Evolutionary conservation across 2,888 invertebrate genomes (phyloP).

Genomic region (Hemistola chrysoprasaria): DNA sequence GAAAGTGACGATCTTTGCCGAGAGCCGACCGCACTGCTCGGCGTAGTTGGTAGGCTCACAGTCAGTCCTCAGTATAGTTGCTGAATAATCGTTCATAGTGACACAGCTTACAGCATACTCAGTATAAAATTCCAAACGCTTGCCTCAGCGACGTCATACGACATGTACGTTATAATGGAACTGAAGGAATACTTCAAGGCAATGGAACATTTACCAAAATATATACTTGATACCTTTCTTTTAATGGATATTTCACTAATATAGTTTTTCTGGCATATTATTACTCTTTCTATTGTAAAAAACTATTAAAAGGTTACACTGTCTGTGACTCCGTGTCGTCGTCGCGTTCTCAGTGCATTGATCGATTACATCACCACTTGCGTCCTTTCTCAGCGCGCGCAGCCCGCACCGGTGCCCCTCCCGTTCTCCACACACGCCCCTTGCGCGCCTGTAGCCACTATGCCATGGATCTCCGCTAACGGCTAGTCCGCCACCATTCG

Average conservation of each 20-base stretch:
- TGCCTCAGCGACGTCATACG: too few species aligned
- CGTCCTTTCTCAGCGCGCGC: conserved; percentile 81
- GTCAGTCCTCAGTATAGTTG: too few species aligned
- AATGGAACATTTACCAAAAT: too few species aligned
- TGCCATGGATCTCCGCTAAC: conserved; percentile 58
- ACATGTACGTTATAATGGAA: too few species aligned
- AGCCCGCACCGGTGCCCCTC: conserved; percentile 49
- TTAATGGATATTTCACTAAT: too few species aligned
- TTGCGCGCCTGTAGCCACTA: conserved; percentile 51
- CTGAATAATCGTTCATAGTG: neutral
- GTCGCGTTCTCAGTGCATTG: conserved; percentile 53
- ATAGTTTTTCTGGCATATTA: too few species aligned
- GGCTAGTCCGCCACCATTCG: conserved; percentile 60
- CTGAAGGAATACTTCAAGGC: too few species aligned
- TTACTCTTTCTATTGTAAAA: too few species aligned
- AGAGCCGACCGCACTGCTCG: conserved; percentile 45
- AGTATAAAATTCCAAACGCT: too few species aligned
- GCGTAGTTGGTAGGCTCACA: conserved; percentile 15
- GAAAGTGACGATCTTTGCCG: conserved; percentile 56
- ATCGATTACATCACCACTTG: conserved; percentile 80
- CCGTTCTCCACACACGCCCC: conserved; percentile 48
- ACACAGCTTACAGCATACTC: neutral
- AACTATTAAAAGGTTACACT: too few species aligned
- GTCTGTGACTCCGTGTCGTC: conserved; percentile 15
- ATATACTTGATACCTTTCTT: too few species aligned